phyloP scores from a whole-genome alignment of 2,113 vertebrate genomes.

The Chaenocephalus aceratus region DNA sequence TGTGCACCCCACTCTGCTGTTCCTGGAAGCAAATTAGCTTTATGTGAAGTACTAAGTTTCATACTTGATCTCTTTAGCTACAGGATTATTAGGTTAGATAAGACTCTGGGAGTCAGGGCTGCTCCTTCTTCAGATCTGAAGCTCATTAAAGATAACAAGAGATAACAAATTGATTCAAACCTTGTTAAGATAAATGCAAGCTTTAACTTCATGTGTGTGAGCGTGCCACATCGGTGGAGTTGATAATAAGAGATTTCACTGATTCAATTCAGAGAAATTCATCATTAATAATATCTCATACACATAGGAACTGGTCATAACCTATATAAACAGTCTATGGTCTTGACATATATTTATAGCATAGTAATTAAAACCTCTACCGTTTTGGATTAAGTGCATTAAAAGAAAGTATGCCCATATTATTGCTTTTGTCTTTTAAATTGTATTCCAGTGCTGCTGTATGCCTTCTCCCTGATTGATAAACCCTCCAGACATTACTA shows the following conservation, averaged over 20 bases:
- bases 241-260: neutral
- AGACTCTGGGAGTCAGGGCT: neutral
- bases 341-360: neutral
- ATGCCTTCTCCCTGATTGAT: neutral
- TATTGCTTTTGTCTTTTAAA: neutral
- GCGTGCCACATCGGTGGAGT: neutral
- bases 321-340: neutral
- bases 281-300: neutral
- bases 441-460: neutral
- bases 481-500: neutral
- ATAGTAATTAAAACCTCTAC: neutral
- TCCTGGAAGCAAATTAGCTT: conserved; percentile 52
- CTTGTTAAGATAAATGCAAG: neutral
- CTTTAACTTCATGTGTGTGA: neutral
- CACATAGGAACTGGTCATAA: no score
- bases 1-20: conserved; percentile 10
- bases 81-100: conserved; percentile 32
- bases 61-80: conserved; percentile 32
- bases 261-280: neutral
- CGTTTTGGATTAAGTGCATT: neutral
- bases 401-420: neutral
- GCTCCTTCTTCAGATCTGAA: conserved; percentile 11
- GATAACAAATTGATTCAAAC: conserved; percentile 24
- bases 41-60: conserved; percentile 45
- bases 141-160: conserved; percentile 23